Evolutionary conservation across 2,113 vertebrate genomes (phyloP), one percentile per base, ranked within the genome.

Genomic region (Trichechus manatus): DNA sequence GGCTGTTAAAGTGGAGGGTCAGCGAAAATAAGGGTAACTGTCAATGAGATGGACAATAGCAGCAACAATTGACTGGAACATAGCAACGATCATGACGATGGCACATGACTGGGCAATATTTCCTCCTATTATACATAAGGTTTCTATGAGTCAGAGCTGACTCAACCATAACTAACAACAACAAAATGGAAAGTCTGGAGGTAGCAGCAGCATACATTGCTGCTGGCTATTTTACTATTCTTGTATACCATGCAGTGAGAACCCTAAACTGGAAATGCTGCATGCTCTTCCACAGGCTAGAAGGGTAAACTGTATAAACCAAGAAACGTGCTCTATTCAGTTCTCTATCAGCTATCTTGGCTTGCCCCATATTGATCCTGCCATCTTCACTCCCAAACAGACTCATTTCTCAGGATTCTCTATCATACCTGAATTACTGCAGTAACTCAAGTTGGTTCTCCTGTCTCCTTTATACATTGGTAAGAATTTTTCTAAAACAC

Each of bases 401-500:
- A 61, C 29, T 96, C 10, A 70, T 78, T 80, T 82, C 63, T 80
- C 11, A 33, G 86, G 27, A 92, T 91, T 80, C 66, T 13, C 36
- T 27, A 3, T 36, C 36, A 94, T 29, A 31, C 33, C 23, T 50
- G n/a, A 75, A 9, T 78, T 64, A 77, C 25, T 66, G 14, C 31
- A 90, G 27, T 20, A 36, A 68, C 14, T 44, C n/a, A 50, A 70
- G 11, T 84, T 79, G 79, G 15, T 74, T 80, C n/a, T 63, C 31
- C 61, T 78, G 72, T 56, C n/a, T 72, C 22, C 14, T 97, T 86
- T 81, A 36, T 7, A 42, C 20, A 84, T 92, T 10, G 22, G 14
- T 63, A 29, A 53, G 64, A 84, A 91, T 44, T 93, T 83, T 94
- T 93, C n/a, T 19, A 44, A 80, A 88, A 89, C 9, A 88, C 3